Conservation (phyloP, 2,888 invertebrate genomes). For the Halictus ligatus region DNA sequence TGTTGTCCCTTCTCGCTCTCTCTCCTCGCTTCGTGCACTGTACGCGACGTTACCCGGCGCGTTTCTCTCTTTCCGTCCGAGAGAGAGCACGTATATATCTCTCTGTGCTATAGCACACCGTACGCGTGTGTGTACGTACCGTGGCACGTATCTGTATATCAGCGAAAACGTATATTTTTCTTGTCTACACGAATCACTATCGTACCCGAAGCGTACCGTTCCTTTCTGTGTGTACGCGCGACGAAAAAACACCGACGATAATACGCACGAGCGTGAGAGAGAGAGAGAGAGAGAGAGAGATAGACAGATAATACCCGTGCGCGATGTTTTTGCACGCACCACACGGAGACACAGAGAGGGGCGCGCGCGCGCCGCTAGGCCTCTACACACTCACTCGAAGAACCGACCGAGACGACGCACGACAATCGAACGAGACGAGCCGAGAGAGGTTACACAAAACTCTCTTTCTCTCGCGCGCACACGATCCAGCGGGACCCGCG, state of each 20-base stretch:
- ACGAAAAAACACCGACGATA: slow-evolving; percentile 19
- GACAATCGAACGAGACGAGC: slow-evolving; percentile 58
- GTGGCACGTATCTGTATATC: neutral
- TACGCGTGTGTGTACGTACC: slow-evolving; percentile 18
- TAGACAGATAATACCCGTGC: neutral
- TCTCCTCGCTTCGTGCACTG: slow-evolving; percentile 59
- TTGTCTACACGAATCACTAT: neutral
- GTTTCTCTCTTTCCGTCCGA: slow-evolving; percentile 41
- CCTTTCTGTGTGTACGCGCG: neutral
- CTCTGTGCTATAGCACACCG: neutral
- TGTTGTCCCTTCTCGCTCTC: slow-evolving; percentile 61
- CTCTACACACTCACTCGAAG: slow-evolving; percentile 48
- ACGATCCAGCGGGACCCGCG: slow-evolving; percentile 55
- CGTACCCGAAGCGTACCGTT: neutral
- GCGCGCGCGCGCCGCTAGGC: slow-evolving; percentile 58
- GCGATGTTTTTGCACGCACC: slow-evolving; percentile 10
- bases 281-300: neutral
- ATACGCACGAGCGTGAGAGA: slow-evolving; percentile 16
- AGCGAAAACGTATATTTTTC: neutral
- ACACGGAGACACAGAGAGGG: slow-evolving; percentile 5
- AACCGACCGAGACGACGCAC: slow-evolving; percentile 61
- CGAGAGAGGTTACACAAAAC: slow-evolving; percentile 48
- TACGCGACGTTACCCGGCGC: slow-evolving; percentile 53
- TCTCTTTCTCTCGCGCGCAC: slow-evolving; percentile 35
- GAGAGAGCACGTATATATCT: slow-evolving; percentile 39